Percentiles rank a stretch among this genome's conserved stretches.
Evolutionary conservation across 2,797 vertebrate genomes (phyloP).

Genomic region (Cercopithecus neglectus): DNA sequence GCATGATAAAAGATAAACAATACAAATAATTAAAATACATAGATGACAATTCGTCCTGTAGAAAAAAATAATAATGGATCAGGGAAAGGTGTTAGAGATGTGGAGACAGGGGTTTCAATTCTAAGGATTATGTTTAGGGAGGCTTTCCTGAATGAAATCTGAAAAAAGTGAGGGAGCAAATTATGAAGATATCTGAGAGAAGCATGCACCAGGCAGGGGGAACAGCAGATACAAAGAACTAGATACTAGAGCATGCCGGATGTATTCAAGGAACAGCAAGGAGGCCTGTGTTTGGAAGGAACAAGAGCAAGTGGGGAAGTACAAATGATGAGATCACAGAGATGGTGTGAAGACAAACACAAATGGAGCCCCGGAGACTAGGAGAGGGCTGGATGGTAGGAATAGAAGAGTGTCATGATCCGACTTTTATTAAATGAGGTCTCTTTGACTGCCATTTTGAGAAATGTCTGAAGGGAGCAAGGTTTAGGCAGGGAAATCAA

Average conservation of each 20-base stretch:
- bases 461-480: neutral
- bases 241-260: neutral
- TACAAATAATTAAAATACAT: neutral
- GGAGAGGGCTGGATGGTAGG: neutral
- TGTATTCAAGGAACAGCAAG: neutral
- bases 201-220: neutral
- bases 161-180: neutral
- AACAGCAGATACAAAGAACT: neutral
- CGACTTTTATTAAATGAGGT: neutral
- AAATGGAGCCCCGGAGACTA: neutral
- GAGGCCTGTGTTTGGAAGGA: neutral
- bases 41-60: neutral
- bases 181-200: neutral
- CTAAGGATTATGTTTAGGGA: neutral
- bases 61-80: neutral
- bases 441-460: neutral
- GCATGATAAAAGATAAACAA: neutral
- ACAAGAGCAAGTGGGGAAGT: neutral
- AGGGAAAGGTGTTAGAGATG: neutral
- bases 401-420: neutral
- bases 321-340: neutral
- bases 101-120: neutral
- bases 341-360: accelerated
- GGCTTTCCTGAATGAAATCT: neutral
- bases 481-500: neutral